Percentiles rank a stretch among this genome's conserved stretches.
Evolutionary conservation across 2,113 vertebrate genomes (phyloP).

Genomic region (Notothenia rossii): DNA sequence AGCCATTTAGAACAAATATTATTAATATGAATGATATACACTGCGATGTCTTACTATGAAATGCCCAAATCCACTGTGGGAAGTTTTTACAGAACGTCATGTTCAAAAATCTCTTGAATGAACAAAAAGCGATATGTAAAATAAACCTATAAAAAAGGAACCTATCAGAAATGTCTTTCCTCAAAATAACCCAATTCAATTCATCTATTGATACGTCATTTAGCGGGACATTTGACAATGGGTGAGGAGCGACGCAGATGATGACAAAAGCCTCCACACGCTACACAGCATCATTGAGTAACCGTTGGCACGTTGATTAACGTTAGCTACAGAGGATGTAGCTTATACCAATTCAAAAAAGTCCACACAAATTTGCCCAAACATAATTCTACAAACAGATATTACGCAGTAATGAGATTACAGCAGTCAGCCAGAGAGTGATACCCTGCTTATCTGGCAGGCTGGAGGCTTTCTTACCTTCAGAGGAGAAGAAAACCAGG

Average conservation of each 20-base stretch:
- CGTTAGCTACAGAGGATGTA: conserved; percentile 11
- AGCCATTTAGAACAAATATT: background rate
- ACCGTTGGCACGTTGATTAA: conserved; percentile 16
- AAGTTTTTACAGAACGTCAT: background rate
- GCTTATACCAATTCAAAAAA: conserved; percentile 11
- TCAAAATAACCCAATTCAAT: background rate
- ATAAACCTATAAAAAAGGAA: fast-evolving
- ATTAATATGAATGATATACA: background rate
- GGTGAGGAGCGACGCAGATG: background rate
- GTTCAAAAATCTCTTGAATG: background rate
- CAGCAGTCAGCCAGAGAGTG: background rate
- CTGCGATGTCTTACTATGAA: too few relatives aligned
- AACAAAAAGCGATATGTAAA: background rate
- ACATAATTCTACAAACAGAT: conserved; percentile 36
- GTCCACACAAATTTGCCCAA: conserved; percentile 10
- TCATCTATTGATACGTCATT: too few relatives aligned
- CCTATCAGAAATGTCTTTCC: background rate
- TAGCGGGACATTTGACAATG: background rate
- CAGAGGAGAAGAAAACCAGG: background rate
- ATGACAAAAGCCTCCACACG: conserved; percentile 54
- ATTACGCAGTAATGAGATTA: conserved; percentile 43
- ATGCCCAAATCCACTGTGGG: too few relatives aligned
- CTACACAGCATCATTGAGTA: conserved; percentile 13
- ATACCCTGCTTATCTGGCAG: conserved; percentile 42
- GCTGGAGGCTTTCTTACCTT: conserved; percentile 69